A percentile compares a stretch with the other conserved stretches of the same genome.
These are phyloP conservation scores for Araneus ventricosus DNA, from an alignment of 1,140 invertebrate species.

Conservation along the genomic window DNA sequence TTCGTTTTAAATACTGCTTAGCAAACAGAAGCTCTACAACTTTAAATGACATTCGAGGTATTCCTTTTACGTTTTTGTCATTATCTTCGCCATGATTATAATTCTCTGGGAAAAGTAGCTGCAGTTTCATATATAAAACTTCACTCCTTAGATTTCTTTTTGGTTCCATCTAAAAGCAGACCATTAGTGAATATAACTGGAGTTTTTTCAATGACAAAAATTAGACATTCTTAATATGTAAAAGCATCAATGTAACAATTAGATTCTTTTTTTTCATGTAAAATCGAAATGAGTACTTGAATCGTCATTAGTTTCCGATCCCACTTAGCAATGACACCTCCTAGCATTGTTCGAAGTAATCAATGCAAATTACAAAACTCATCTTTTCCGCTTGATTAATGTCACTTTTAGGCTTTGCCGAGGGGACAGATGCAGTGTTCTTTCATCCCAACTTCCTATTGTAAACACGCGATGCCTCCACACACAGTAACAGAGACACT, in stretches of 20 bases:
- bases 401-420: conserved; percentile 43
- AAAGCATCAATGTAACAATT: neutral
- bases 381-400: conserved; percentile 67
- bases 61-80: no score
- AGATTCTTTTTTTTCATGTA: neutral
- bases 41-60: no score
- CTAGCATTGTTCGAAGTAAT: conserved; percentile 48
- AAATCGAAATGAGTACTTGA: neutral
- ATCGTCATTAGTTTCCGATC: neutral
- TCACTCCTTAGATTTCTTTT: no score
- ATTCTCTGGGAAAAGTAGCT: no score
- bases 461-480: conserved; percentile 47
- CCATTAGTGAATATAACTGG: neutral
- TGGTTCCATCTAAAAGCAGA: neutral
- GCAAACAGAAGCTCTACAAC: no score
- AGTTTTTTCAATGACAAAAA: neutral
- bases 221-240: neutral
- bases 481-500: conserved; percentile 31
- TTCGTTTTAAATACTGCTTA: no score
- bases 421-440: conserved; percentile 53
- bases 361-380: conserved; percentile 59
- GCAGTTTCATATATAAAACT: no score
- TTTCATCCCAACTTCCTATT: conserved; percentile 68
- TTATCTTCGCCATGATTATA: no score
- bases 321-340: conserved; percentile 9